These are phyloP conservation scores for Acleris cristana DNA, from an alignment of 2,888 invertebrate genomes.

Conservation along the genomic window DNA sequence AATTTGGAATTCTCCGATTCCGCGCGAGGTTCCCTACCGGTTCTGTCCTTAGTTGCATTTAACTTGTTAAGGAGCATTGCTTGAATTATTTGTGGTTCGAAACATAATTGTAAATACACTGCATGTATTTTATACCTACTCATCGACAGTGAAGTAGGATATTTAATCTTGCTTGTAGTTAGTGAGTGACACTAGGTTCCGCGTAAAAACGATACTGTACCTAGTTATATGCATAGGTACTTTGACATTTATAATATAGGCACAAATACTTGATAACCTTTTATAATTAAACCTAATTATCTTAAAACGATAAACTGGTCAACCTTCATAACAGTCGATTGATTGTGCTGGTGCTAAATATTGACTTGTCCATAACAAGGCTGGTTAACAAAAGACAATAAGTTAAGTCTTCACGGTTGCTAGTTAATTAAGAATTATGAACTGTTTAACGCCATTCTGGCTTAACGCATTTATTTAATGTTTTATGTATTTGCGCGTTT, in stretches of 20 bases:
- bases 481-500: background rate
- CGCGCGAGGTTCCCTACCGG: constrained; percentile 14
- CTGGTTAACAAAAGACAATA: constrained; percentile 14
- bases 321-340: background rate
- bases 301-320: background rate
- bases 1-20: constrained; percentile 35
- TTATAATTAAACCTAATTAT: background rate
- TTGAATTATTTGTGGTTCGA: no score
- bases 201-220: no score
- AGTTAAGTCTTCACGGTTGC: constrained; percentile 13
- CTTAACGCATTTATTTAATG: background rate
- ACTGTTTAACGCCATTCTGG: constrained; percentile 2
- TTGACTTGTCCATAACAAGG: constrained; percentile 16
- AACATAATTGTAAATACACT: no score
- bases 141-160: no score
- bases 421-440: constrained; percentile 17
- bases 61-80: no score
- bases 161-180: no score
- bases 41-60: constrained; percentile 3
- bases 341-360: background rate
- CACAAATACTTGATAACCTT: no score
- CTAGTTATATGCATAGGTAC: no score
- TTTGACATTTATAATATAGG: no score
- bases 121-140: no score
- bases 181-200: no score